phyloP scores from a whole-genome alignment of 1,140 invertebrate species.

The Hermetia illucens region DNA sequence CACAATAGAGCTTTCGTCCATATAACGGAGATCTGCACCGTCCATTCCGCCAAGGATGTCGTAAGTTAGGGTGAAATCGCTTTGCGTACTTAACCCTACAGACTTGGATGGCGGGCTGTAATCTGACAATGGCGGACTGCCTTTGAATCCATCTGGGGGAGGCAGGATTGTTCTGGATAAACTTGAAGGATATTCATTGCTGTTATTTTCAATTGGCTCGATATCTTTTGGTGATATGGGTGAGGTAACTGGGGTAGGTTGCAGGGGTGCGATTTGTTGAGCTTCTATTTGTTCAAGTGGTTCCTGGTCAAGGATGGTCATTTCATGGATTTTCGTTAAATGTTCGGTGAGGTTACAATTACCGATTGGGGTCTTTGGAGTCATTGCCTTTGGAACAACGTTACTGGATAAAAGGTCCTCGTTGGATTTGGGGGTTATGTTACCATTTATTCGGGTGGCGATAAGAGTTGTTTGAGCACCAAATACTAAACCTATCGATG shows the following conservation, averaged over 20 bases:
- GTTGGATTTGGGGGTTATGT: conserved; percentile 14
- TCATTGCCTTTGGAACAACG: not conserved
- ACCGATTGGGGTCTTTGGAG: not conserved
- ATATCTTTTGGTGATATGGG: conserved; percentile 29
- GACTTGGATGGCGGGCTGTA: conserved; percentile 40
- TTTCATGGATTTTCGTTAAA: not conserved
- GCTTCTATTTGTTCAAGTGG: not conserved
- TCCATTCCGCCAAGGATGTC: conserved; percentile 64
- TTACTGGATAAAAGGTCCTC: not conserved
- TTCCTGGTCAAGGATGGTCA: not conserved
- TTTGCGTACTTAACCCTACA: conserved; percentile 28
- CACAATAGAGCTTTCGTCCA: conserved; percentile 81
- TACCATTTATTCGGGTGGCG: conserved; percentile 29
- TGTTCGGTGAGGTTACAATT: not conserved
- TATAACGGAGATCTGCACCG: conserved; percentile 65
- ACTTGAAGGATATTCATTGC: not conserved
- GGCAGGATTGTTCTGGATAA: conserved; percentile 44
- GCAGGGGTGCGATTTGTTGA: not conserved
- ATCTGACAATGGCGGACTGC: conserved; percentile 47
- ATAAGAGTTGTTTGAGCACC: conserved; percentile 25
- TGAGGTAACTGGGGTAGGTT: conserved; percentile 14
- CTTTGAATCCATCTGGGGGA: conserved; percentile 56
- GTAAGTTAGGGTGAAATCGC: conserved; percentile 39
- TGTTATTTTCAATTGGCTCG: conserved; percentile 14
- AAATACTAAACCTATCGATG: conserved; percentile 26